These are phyloP conservation scores for Podocnemis expansa DNA, from an alignment of 2,113 vertebrate species.

Conservation along the genomic window DNA sequence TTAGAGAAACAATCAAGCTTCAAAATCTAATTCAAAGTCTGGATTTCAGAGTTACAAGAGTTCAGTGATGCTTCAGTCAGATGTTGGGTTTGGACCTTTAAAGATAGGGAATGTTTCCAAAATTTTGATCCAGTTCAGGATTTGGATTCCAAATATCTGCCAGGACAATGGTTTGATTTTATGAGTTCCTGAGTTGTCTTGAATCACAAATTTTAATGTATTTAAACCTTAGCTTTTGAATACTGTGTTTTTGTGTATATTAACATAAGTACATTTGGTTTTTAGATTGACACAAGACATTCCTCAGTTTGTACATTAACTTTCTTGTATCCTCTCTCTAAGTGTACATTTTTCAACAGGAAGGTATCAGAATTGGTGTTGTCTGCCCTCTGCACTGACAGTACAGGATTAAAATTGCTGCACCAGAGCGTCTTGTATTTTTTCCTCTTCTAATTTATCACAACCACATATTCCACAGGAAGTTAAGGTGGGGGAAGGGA, in stretches of 20 bases:
- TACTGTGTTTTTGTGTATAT: neutral
- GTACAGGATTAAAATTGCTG: conserved; percentile 76
- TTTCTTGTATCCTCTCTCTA: conserved; percentile 45
- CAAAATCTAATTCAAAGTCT: neutral
- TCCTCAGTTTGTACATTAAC: conserved; percentile 61
- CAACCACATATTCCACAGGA: conserved; percentile 73
- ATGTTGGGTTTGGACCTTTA: neutral
- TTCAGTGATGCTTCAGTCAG: neutral
- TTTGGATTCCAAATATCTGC: neutral
- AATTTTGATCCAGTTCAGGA: neutral
- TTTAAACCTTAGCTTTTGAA: neutral
- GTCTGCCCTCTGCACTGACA: conserved; percentile 72
- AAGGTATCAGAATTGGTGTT: conserved; percentile 58
- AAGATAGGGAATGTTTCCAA: neutral
- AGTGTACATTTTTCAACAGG: conserved; percentile 67
- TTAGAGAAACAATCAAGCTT: neutral
- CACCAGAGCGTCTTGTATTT: conserved; percentile 71
- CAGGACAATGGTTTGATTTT: neutral
- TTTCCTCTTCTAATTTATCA: conserved; percentile 76
- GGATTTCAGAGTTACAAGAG: neutral
- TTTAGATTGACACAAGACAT: conserved; percentile 26
- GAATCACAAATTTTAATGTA: neutral
- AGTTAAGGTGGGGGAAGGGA: conserved; percentile 65
- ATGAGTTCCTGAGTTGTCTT: neutral
- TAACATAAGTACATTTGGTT: conserved; percentile 14